Percentiles rank a stretch among this genome's conserved stretches.
phyloP scores from a whole-genome alignment of 2,797 vertebrate genomes.

The Ispidina lecontei region DNA sequence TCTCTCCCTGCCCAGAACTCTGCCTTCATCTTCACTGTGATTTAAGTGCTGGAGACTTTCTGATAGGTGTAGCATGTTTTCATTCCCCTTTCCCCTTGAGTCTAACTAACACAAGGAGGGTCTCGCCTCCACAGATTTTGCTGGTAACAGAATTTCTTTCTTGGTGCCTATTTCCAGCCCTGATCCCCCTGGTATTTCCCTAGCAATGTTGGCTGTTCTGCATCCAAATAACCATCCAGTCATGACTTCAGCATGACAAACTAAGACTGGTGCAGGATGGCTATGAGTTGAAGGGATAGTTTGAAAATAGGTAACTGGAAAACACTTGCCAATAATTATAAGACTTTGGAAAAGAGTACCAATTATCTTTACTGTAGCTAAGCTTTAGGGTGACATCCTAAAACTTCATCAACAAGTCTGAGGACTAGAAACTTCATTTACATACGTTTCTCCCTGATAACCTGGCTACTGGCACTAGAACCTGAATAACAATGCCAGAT shows the following conservation, averaged over 20 bases:
- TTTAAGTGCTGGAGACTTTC: background rate
- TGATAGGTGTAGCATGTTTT: rapidly evolving
- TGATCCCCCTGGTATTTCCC: background rate
- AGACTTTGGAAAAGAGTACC: background rate
- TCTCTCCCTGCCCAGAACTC: background rate
- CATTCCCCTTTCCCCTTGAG: background rate
- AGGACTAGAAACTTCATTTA: background rate
- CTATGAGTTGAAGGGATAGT: background rate
- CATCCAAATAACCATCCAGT: background rate
- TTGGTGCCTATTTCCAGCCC: background rate
- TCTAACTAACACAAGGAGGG: background rate
- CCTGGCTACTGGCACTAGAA: background rate
- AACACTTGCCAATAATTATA: background rate
- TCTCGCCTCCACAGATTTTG: background rate
- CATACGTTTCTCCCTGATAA: background rate
- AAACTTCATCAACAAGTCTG: background rate
- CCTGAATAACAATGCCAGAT: background rate
- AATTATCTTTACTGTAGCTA: background rate
- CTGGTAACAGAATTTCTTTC: background rate
- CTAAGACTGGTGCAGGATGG: background rate
- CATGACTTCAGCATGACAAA: background rate
- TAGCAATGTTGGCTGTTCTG: background rate
- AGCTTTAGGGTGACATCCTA: background rate
- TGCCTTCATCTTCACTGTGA: background rate
- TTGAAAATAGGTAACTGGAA: background rate